These are phyloP conservation scores for Halcyon senegalensis DNA, from an alignment of 2,113 vertebrate genomes.

Conservation along the genomic window DNA sequence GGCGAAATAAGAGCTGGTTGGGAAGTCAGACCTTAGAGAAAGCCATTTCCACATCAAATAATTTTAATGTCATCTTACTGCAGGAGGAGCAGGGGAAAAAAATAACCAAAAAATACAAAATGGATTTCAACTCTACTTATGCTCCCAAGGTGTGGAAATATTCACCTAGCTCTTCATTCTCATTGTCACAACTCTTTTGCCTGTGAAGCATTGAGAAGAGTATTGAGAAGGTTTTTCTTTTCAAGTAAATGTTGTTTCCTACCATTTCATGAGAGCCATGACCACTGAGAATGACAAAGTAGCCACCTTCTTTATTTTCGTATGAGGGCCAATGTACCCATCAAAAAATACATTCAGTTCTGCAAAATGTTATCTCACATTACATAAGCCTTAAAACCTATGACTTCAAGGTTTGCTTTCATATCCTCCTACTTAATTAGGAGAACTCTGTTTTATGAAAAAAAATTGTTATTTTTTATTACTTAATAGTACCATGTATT, in stretches of 20 bases:
- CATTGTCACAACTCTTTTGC: neutral
- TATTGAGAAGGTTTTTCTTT: neutral
- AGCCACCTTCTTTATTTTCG: neutral
- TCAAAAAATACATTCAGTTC: no score
- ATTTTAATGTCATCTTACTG: neutral
- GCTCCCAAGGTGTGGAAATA: neutral
- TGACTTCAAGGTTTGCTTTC: neutral
- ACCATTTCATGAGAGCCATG: neutral
- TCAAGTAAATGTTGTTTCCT: neutral
- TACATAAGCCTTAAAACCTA: neutral
- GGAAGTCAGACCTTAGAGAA: neutral
- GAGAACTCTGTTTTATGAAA: neutral
- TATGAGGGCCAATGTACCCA: neutral
- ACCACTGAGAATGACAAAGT: neutral
- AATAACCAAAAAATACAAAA: neutral
- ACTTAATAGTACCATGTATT: neutral
- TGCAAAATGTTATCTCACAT: neutral
- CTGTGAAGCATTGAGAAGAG: rapidly evolving
- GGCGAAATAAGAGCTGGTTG: neutral
- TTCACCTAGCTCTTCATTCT: neutral
- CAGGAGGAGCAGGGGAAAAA: neutral
- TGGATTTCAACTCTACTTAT: neutral
- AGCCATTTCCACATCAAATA: neutral
- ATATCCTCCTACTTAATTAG: neutral
- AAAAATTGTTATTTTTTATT: neutral